A percentile compares a stretch with the other conserved stretches of the same genome.
Conservation (phyloP, 2,113 vertebrate species). For the Phalacrocorax carbo region DNA sequence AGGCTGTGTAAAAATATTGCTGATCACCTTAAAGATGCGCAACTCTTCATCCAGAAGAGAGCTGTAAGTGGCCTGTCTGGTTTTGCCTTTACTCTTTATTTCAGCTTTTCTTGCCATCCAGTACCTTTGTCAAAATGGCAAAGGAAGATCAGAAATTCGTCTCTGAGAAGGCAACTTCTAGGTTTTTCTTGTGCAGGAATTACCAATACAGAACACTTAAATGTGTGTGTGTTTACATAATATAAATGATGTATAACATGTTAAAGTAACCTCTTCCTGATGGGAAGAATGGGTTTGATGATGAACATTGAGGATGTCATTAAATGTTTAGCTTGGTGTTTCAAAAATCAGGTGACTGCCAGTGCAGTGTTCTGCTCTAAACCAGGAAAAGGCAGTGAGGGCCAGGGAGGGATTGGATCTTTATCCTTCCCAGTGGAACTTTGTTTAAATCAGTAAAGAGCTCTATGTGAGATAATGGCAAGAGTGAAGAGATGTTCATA, state of each 20-base stretch:
- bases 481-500: neutral
- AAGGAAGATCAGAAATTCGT: neutral
- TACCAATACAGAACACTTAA: neutral
- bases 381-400: neutral
- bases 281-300: neutral
- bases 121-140: neutral
- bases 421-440: neutral
- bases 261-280: neutral
- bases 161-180: neutral
- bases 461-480: neutral
- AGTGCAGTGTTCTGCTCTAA: neutral
- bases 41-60: constrained; percentile 92
- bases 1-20: constrained; percentile 91
- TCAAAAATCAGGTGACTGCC: neutral
- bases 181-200: neutral
- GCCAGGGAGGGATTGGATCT: neutral
- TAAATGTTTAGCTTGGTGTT: neutral
- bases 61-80: constrained; percentile 73
- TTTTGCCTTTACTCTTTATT: neutral
- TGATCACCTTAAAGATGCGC: constrained; percentile 81
- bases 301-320: neutral
- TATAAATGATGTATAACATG: neutral
- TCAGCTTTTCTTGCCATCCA: neutral
- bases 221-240: neutral
- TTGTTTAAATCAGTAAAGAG: neutral